Conservation (phyloP, 1,140 invertebrate genomes). For the Drosophila kepulauana region DNA sequence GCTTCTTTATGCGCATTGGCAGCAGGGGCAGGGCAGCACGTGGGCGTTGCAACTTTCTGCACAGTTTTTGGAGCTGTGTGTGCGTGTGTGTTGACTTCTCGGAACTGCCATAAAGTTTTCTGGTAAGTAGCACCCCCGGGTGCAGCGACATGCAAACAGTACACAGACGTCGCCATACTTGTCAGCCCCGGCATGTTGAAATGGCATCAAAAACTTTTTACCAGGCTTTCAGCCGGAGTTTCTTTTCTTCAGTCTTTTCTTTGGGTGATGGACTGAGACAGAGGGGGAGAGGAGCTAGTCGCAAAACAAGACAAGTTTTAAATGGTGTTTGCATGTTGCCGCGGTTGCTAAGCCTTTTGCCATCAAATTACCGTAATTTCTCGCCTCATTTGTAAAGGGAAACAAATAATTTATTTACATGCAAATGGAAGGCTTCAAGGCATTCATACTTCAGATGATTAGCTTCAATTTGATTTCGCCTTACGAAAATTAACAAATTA, state of each 20-base stretch:
- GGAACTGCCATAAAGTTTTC: conserved; percentile 71
- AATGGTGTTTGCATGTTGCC: conserved; percentile 80
- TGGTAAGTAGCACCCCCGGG: conserved; percentile 71
- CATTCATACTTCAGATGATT: no score
- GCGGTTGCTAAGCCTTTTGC: conserved; percentile 42
- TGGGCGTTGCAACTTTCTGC: conserved; percentile 30
- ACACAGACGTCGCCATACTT: conserved; percentile 70
- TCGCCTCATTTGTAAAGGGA: conserved; percentile 50
- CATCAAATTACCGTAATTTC: conserved; percentile 69
- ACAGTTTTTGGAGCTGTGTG: conserved; percentile 2
- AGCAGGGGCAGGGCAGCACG: not conserved
- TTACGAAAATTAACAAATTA: no score
- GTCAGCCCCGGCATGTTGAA: conserved; percentile 60
- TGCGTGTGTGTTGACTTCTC: conserved; percentile 50
- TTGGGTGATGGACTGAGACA: not conserved
- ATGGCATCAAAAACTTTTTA: conserved; percentile 76
- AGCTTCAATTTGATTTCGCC: no score
- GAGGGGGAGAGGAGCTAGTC: not conserved
- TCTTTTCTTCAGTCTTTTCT: not conserved
- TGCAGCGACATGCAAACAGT: conserved; percentile 56
- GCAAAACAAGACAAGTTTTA: conserved; percentile 71
- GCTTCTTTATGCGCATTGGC: conserved; percentile 27
- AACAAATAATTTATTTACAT: conserved; percentile 45
- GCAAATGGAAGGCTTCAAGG: not conserved
- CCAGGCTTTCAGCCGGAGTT: conserved; percentile 10